A percentile compares a stretch with the other conserved stretches of the same genome.
phyloP scores from a whole-genome alignment of 2,888 invertebrate genomes.

The Drosophila macrothrix region DNA sequence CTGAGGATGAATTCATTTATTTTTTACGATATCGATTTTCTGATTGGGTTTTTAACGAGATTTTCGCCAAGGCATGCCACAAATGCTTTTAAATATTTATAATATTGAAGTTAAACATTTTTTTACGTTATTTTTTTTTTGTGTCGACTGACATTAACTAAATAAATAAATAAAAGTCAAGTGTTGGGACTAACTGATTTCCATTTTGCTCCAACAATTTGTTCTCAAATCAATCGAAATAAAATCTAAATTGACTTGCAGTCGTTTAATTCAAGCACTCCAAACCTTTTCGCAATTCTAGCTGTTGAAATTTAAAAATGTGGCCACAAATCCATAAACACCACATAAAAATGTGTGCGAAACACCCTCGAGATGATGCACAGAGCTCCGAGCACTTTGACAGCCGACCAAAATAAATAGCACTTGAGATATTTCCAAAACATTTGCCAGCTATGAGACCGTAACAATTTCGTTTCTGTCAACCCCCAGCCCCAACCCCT shows the following conservation, averaged over 20 bases:
- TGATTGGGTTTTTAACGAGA: background rate
- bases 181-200: background rate
- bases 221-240: slow-evolving; percentile 1
- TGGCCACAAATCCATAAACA: slow-evolving; percentile 27
- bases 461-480: slow-evolving; percentile 53
- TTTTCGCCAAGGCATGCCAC: background rate
- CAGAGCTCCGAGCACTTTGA: slow-evolving; percentile 40
- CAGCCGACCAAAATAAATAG: slow-evolving; percentile 74
- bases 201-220: background rate
- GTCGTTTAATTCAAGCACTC: background rate
- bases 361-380: slow-evolving; percentile 52
- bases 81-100: background rate
- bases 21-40: background rate
- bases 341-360: slow-evolving; percentile 25
- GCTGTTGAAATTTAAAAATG: background rate
- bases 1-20: background rate
- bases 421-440: slow-evolving; percentile 81
- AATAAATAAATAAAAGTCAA: background rate
- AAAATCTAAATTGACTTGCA: slow-evolving; percentile 10
- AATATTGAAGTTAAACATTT: background rate
- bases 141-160: background rate
- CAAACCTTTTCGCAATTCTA: background rate
- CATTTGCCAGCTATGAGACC: slow-evolving; percentile 69
- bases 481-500: background rate
- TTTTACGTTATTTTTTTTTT: background rate